Base-by-base conservation (phyloP, 2,888 invertebrate species). In the Plagiodera versicolora region DNA sequence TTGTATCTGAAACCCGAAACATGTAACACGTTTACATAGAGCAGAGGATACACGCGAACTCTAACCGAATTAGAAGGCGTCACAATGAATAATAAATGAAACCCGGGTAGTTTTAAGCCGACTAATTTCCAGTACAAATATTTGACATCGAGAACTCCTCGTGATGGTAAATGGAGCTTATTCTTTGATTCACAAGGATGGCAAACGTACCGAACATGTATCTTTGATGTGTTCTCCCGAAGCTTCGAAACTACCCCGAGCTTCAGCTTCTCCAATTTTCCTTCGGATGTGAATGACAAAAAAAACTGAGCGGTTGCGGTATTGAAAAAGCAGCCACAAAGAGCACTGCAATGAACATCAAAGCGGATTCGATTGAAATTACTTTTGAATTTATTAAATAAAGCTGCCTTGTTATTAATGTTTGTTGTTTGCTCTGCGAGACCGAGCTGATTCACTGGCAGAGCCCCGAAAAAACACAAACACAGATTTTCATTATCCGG, bases 321-420 rank as follows among this genome's bases (percentile, higher is more conserved):
- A 70, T 64, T 64, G 63, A 66, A 64, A 64, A 44, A 50, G n/a
- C n/a, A n/a, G 57, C 55, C 56, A 52, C 54, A 53, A 60, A 56
- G 60, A 67, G 67, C 61, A 71, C 65, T 67, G 14, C 67, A 68
- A 63, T 65, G 69, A 59, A 71, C 73, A 64, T 73, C 73, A 73
- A 73, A 73, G 72, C 66, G 68, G 71, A 70, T 68, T 69, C 68
- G 68, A 67, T 70, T 72, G 68, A 71, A 72, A 73, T 73, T 73
- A 72, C 67, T 71, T 71, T 70, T 58, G 61, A 68, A 71, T 70
- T 67, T 67, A 65, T 69, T 70, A 70, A 71, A 72, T 65, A 69
- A 70, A 70, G 56, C 63, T 30, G 58, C 58, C 51, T 56, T 61
- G 64, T 68, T 65, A 67, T 67, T 68, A 66, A 53, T 55, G 56